A percentile compares a stretch with the other conserved stretches of the same genome.
Conservation (phyloP, 2,888 invertebrate genomes). For the Zygothrica quintamaculata region DNA sequence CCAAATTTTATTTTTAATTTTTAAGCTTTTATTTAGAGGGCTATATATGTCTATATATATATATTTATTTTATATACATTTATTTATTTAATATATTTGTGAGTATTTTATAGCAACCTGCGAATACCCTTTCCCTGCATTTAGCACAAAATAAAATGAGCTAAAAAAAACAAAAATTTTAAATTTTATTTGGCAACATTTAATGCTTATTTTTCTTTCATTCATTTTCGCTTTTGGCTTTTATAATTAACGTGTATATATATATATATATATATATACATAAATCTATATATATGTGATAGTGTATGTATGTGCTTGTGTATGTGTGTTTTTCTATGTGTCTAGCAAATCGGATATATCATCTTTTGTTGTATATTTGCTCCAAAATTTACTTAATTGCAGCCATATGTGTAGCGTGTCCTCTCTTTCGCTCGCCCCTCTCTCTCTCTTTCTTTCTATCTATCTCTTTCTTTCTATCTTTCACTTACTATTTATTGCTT, state of each 20-base stretch:
- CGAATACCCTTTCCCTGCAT: too few species aligned
- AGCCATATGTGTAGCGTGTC: constrained; percentile 69
- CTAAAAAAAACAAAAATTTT: too few species aligned
- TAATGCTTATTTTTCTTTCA: constrained; percentile 14
- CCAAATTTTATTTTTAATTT: too few species aligned
- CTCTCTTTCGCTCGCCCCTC: constrained; percentile 1
- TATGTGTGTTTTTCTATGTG: constrained; percentile 28
- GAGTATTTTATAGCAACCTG: too few species aligned
- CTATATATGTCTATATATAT: too few species aligned
- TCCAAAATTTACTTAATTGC: constrained; percentile 77
- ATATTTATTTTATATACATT: too few species aligned
- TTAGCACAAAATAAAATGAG: too few species aligned
- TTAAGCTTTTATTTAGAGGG: too few species aligned
- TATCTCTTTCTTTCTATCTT: neutral
- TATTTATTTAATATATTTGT: too few species aligned
- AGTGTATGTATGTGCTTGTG: neutral
- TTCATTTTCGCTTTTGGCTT: constrained; percentile 22
- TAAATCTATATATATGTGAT: constrained; percentile 12
- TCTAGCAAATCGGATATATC: constrained; percentile 61
- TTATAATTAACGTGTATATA: constrained; percentile 56
- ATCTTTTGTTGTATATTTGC: constrained; percentile 50
- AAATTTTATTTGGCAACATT: neutral
- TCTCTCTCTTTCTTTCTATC: neutral
- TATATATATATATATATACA: constrained; percentile 15
- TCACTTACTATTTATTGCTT: neutral